phyloP scores from a whole-genome alignment of 2,113 vertebrate species.

The Cynoglossus semilaevis region DNA sequence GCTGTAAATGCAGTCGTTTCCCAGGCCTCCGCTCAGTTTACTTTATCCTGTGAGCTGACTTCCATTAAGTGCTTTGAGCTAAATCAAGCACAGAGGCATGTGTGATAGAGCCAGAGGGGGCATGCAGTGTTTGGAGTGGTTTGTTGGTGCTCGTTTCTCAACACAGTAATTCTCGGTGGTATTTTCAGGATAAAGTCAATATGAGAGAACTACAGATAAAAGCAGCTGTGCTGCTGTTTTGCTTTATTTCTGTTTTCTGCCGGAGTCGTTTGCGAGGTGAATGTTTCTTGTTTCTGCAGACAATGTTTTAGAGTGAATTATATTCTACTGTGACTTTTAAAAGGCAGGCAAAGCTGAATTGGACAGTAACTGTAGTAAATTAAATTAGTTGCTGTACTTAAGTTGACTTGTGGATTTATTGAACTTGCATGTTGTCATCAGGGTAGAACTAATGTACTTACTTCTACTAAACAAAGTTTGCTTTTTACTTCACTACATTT shows the following conservation, averaged over 20 bases:
- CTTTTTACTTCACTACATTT: too few species aligned
- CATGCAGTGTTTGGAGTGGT: slow-evolving; percentile 24
- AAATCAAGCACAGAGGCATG: slow-evolving; percentile 48
- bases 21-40: slow-evolving; percentile 27
- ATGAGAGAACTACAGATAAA: slow-evolving; percentile 19
- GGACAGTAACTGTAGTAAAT: too few species aligned
- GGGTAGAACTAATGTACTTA: too few species aligned
- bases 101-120: slow-evolving; percentile 24
- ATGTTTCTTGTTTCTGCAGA: slow-evolving; percentile 21
- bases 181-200: slow-evolving; percentile 14
- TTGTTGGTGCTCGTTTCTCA: background rate
- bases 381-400: too few species aligned
- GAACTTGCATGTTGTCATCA: too few species aligned
- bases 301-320: background rate
- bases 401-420: too few species aligned
- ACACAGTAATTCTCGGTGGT: slow-evolving; percentile 7
- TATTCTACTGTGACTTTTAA: background rate
- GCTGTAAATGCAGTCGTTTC: slow-evolving; percentile 47
- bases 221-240: slow-evolving; percentile 2
- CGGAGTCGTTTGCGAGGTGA: slow-evolving; percentile 4
- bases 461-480: too few species aligned
- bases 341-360: background rate
- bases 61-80: slow-evolving; percentile 39
- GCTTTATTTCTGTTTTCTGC: slow-evolving; percentile 5
- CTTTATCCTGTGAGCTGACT: slow-evolving; percentile 27